A percentile compares a stretch with the other conserved stretches of the same genome.
phyloP scores from a whole-genome alignment of 2,888 invertebrate genomes.

The Formica aserva region DNA sequence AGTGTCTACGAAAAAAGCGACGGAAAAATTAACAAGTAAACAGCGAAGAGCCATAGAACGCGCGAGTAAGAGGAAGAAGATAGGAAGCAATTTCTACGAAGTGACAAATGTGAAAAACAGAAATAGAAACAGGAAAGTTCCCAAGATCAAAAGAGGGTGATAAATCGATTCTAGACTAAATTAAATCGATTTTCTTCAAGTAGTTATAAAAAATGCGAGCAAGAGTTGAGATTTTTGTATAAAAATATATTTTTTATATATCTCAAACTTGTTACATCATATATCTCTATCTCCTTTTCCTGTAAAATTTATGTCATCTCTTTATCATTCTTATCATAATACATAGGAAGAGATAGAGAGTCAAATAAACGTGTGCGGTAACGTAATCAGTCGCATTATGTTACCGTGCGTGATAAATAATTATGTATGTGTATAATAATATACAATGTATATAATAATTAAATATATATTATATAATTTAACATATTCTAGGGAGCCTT shows the following conservation, averaged over 20 bases:
- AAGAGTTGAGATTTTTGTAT: background rate
- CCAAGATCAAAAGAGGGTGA: conserved; percentile 77
- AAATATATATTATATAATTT: background rate
- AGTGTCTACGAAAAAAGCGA: conserved; percentile 78
- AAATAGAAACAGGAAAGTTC: conserved; percentile 90
- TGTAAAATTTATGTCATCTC: background rate
- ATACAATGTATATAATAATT: background rate
- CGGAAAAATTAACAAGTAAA: conserved; percentile 90
- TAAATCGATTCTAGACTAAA: background rate
- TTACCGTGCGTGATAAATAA: background rate
- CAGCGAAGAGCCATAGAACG: conserved; percentile 92
- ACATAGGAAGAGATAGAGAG: background rate
- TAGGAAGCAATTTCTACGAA: conserved; percentile 96
- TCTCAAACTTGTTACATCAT: background rate
- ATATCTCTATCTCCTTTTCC: background rate
- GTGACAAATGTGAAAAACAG: conserved; percentile 95
- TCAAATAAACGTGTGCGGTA: background rate
- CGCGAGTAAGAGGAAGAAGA: conserved; percentile 91
- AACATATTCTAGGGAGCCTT: background rate
- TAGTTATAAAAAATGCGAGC: background rate
- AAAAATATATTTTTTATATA: conserved; percentile 32
- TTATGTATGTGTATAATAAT: background rate
- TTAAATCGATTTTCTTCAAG: background rate
- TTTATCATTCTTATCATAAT: background rate
- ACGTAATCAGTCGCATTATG: too few species aligned